Percentiles rank a stretch among this genome's conserved stretches.
Conservation (phyloP, 1,140 invertebrate genomes). For the Apis mellifera region DNA sequence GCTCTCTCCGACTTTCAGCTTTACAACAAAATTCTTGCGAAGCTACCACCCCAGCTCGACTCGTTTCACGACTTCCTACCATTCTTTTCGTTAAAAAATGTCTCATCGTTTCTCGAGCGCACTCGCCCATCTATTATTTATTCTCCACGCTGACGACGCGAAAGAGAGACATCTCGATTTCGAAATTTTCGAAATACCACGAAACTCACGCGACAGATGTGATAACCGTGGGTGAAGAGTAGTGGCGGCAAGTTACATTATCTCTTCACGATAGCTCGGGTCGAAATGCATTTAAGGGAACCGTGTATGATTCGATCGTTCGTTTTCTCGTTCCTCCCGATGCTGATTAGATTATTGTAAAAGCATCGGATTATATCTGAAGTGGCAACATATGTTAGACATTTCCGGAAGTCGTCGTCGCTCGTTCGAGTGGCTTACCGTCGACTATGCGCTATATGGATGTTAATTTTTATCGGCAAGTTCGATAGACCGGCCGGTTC, state of each 20-base stretch:
- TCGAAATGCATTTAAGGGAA: conserved; percentile 63
- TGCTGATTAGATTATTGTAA: conserved; percentile 79
- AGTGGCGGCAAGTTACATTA: background rate
- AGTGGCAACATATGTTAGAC: conserved; percentile 76
- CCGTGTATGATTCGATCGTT: conserved; percentile 70
- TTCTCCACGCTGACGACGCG: too few relatives aligned
- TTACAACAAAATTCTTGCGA: conserved; percentile 14
- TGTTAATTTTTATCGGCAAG: conserved; percentile 32
- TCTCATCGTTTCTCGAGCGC: background rate
- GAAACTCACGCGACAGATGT: background rate
- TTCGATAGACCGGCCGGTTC: conserved; percentile 1
- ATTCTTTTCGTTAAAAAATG: background rate
- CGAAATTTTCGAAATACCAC: background rate
- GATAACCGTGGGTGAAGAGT: background rate
- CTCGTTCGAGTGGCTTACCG: conserved; percentile 3
- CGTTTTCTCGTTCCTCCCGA: conserved; percentile 77
- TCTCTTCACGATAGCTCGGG: background rate
- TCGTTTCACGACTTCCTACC: background rate
- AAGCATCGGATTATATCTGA: conserved; percentile 78
- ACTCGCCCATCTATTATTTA: background rate
- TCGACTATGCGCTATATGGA: conserved; percentile 11
- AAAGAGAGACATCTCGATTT: background rate
- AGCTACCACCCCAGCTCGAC: too few relatives aligned
- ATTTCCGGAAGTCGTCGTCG: conserved; percentile 21
- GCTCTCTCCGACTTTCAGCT: conserved; percentile 24